These are phyloP conservation scores for Spheniscus mendiculus DNA, from an alignment of 2,113 vertebrate genomes.

Conservation along the genomic window DNA sequence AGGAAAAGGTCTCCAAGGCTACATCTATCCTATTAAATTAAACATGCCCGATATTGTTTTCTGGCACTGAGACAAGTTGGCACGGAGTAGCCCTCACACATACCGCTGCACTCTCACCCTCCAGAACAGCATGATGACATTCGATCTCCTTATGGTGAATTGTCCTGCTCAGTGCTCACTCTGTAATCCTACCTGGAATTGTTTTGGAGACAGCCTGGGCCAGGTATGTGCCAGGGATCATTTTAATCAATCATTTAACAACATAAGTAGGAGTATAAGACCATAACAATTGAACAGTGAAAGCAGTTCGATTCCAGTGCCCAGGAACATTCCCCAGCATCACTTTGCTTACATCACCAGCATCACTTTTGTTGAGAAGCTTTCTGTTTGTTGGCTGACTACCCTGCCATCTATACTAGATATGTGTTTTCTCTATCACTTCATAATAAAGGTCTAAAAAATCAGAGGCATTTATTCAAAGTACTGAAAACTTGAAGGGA, in stretches of 20 bases:
- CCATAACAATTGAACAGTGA: not conserved
- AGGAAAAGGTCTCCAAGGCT: not conserved
- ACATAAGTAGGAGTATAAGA: not conserved
- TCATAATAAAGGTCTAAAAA: not conserved
- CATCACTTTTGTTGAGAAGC: not conserved
- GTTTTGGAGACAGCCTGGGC: not conserved
- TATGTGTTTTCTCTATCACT: not conserved
- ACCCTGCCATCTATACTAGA: not conserved
- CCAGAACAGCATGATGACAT: not conserved
- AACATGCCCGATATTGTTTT: not conserved
- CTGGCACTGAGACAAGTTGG: not conserved
- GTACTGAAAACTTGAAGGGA: not conserved
- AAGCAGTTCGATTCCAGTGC: not conserved
- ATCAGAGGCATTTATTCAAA: not conserved
- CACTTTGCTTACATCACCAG: not conserved
- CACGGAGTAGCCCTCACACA: not conserved
- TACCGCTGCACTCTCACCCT: not conserved
- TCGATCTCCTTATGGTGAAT: not conserved
- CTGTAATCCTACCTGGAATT: not conserved
- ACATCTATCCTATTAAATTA: conserved; percentile 20
- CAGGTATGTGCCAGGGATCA: not conserved
- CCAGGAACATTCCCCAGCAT: not conserved
- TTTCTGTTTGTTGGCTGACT: not conserved
- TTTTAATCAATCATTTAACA: not conserved
- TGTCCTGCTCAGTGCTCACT: not conserved